These are phyloP conservation scores for Hymenochirus boettgeri DNA, from an alignment of 2,113 vertebrate species.

Conservation along the genomic window DNA sequence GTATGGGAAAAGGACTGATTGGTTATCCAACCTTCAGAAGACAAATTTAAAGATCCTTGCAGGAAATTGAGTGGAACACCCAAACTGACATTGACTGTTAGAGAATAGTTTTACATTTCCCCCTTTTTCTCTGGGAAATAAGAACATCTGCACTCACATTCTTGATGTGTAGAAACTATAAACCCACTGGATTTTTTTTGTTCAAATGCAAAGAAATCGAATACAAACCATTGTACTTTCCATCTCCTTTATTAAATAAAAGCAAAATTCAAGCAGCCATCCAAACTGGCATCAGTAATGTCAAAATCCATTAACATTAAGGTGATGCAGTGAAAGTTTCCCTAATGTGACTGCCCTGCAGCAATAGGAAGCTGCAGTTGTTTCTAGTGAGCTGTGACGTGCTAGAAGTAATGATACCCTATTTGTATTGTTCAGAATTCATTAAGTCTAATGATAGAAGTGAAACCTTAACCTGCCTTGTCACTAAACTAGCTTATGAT, in stretches of 20 bases:
- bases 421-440: constrained; percentile 5
- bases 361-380: constrained; percentile 7
- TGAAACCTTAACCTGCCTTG: background rate
- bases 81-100: constrained; percentile 70
- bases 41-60: constrained; percentile 65
- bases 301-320: constrained; percentile 63
- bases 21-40: constrained; percentile 59
- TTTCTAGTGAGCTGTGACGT: constrained; percentile 8
- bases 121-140: constrained; percentile 52
- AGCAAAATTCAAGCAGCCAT: constrained; percentile 68
- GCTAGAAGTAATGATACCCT: constrained; percentile 5
- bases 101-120: constrained; percentile 58
- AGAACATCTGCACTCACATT: constrained; percentile 62
- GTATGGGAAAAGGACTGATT: constrained; percentile 58
- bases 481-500: background rate
- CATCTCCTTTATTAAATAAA: constrained; percentile 50
- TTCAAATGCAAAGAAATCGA: constrained; percentile 66
- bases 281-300: constrained; percentile 63
- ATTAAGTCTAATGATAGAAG: constrained; percentile 7
- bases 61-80: constrained; percentile 79
- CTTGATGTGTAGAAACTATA: constrained; percentile 61
- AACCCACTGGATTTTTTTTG: constrained; percentile 60
- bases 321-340: constrained; percentile 44
- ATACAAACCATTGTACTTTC: constrained; percentile 51
- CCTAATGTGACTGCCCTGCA: constrained; percentile 13